phyloP scores from a whole-genome alignment of 1,140 invertebrate genomes.

The Listronotus bonariensis region DNA sequence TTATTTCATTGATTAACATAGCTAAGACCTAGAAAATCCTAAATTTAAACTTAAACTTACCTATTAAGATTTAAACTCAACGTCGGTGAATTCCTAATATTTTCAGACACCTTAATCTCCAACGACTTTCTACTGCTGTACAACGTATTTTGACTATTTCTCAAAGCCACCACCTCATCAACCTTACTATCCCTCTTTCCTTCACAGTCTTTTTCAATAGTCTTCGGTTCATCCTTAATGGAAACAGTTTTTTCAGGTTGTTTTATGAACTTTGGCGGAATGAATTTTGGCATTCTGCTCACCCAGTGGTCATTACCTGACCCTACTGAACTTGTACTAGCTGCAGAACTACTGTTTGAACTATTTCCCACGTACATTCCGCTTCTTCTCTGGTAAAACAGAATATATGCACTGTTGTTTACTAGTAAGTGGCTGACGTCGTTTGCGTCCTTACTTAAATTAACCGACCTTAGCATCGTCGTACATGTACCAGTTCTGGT shows the following conservation, averaged over 20 bases:
- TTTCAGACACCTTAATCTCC: conserved; percentile 35
- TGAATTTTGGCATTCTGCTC: conserved; percentile 68
- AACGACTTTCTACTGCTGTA: conserved; percentile 40
- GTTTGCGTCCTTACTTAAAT: conserved; percentile 70
- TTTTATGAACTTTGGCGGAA: conserved; percentile 45
- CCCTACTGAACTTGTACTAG: conserved; percentile 50
- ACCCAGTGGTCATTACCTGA: conserved; percentile 72
- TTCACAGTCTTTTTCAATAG: conserved; percentile 19
- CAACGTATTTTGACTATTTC: conserved; percentile 50
- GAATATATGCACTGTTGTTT: conserved; percentile 89
- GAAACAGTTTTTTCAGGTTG: conserved; percentile 27
- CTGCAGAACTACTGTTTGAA: conserved; percentile 60
- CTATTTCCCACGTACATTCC: conserved; percentile 65
- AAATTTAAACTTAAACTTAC: conserved; percentile 7
- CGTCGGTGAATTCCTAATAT: conserved; percentile 40
- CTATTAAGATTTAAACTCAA: conserved; percentile 29
- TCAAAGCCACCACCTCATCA: conserved; percentile 41
- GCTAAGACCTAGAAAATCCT: too few species aligned
- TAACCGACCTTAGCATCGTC: conserved; percentile 88
- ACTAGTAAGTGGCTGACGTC: conserved; percentile 65
- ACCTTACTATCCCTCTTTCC: conserved; percentile 15
- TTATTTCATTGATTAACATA: not conserved
- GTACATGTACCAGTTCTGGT: conserved; percentile 93
- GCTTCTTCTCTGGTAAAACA: conserved; percentile 85
- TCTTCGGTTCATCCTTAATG: conserved; percentile 29